Base-by-base conservation (phyloP, 1,140 invertebrate species). In the Cydia splendana region DNA sequence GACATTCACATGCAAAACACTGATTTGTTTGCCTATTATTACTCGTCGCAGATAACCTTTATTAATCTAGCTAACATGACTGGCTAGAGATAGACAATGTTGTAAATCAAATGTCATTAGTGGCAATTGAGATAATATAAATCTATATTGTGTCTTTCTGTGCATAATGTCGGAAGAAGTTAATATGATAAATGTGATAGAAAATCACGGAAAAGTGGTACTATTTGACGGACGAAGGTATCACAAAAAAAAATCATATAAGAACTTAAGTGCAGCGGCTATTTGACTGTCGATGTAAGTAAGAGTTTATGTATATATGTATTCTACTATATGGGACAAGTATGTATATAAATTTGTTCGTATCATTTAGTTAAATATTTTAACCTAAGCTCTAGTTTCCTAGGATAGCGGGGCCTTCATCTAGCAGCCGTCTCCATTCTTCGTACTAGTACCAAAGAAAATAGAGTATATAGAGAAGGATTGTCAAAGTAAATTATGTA, bases 131-230 rank as follows among this genome's bases (percentile, higher is more conserved):
- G 15, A 53, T 53, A n/a, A 53, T 53, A n/a, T n/a, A n/a, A 53
- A 53, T 53, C 51, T 53, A 53, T 53, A 53, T 53, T 53, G 51
- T 24, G 24, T 24, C 13, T 53, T n/a, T 53, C 51, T 53, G 51
- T 53, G 51, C 51, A 53, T 53, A 53, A 53, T 53, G 51, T 53
- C 51, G 51, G 51, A 53, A 53, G 51, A 53, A 53, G 51, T n/a
- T n/a, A 51, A 51, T 53, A 53, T 53, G 15, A 53, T 53, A 53
- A 53, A 15, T 24, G 24, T 53, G 51, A 51, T n/a, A 53, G 51
- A 53, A 53, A 53, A 53, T 53, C 51, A 53, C 51, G 51, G 51
- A n/a, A 53, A 53, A n/a, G 51, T 53, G 51, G n/a, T 53, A 53
- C 15, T 53, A 53, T 53, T 53, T 53, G 51, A 53, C 51, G 51